These are phyloP conservation scores for Probosciger aterrimus DNA, from an alignment of 2,113 vertebrate species.

Conservation along the genomic window DNA sequence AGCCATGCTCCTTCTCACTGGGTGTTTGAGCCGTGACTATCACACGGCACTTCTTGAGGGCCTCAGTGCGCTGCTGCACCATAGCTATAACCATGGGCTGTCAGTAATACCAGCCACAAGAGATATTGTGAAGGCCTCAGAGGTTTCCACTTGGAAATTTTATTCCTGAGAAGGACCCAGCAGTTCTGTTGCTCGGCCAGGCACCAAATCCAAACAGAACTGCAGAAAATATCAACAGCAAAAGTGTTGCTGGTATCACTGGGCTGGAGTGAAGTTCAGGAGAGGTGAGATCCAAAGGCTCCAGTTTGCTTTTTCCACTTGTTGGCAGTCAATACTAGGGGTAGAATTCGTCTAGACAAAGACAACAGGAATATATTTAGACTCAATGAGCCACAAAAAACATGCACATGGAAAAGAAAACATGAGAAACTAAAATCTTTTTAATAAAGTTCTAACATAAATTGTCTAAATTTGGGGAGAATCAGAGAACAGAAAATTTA, in stretches of 20 bases:
- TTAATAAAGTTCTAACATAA: background rate
- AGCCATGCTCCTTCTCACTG: background rate
- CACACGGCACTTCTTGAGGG: background rate
- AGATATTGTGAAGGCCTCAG: background rate
- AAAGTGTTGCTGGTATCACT: background rate
- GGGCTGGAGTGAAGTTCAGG: background rate
- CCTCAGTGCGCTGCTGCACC: accelerated
- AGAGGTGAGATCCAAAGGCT: background rate
- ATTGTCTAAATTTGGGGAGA: background rate
- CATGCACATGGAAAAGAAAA: background rate
- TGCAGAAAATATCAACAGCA: background rate
- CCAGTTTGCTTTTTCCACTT: background rate
- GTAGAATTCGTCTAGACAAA: background rate
- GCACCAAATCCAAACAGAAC: background rate
- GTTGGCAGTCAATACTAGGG: background rate
- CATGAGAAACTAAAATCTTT: background rate
- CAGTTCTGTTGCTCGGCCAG: background rate
- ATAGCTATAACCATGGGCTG: background rate
- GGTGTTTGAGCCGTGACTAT: background rate
- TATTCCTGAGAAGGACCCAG: background rate
- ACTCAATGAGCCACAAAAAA: background rate
- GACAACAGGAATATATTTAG: background rate
- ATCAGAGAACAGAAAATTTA: background rate
- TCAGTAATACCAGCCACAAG: accelerated
- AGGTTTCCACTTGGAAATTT: background rate